Percentiles rank a stretch among this genome's conserved stretches.
Evolutionary conservation across 2,888 invertebrate genomes (phyloP).

Genomic region (Aspidiotus rigidus): DNA sequence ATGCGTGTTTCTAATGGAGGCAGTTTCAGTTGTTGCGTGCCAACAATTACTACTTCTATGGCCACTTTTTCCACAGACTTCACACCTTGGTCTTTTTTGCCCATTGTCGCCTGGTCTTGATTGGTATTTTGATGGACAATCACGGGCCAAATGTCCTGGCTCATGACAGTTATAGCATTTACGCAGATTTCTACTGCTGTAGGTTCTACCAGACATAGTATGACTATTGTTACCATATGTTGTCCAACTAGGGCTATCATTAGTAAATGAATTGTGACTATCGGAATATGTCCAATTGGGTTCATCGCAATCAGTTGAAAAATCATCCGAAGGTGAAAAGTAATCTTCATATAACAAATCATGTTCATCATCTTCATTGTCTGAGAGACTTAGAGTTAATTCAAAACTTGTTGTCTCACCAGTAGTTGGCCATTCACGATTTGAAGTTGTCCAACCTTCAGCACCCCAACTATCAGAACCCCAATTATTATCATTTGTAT

Average conservation of each 20-base stretch:
- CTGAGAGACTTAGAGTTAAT: too few species aligned
- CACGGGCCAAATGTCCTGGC: conserved; percentile 8
- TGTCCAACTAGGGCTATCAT: background rate
- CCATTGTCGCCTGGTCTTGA: background rate
- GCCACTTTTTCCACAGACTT: background rate
- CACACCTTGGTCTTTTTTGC: background rate
- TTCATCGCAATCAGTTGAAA: too few species aligned
- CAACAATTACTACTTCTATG: background rate
- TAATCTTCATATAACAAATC: too few species aligned
- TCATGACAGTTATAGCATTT: conserved; percentile 9
- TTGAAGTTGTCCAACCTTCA: too few species aligned
- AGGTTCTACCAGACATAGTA: background rate
- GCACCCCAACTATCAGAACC: too few species aligned
- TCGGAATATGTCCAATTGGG: too few species aligned
- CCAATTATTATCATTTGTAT: too few species aligned
- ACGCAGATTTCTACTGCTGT: background rate
- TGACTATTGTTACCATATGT: background rate
- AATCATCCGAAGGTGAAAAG: too few species aligned
- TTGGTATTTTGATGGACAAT: background rate
- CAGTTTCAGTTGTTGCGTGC: background rate
- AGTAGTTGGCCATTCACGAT: too few species aligned
- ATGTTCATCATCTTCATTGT: too few species aligned
- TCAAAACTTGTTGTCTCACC: too few species aligned
- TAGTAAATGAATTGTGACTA: background rate
- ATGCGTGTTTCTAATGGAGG: background rate